Conservation (phyloP, 2,888 invertebrate species). For the Aporophyla lueneburgensis region DNA sequence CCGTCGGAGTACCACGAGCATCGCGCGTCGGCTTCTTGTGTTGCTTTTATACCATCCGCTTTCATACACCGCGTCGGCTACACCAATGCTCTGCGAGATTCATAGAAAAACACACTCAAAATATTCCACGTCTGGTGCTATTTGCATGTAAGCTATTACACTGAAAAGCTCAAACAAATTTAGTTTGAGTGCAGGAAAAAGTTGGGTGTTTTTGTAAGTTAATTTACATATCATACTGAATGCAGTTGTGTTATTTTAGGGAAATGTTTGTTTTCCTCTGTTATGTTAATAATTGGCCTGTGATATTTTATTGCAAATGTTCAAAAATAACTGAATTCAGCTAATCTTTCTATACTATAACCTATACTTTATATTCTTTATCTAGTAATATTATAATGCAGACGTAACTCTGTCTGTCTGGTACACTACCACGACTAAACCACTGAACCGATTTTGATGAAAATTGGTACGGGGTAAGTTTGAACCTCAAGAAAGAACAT, state of each 20-base stretch:
- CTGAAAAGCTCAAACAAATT: slow-evolving; percentile 46
- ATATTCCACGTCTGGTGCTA: slow-evolving; percentile 27
- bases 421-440: no score
- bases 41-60: slow-evolving; percentile 81
- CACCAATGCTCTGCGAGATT: slow-evolving; percentile 78
- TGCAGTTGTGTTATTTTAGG: slow-evolving; percentile 29
- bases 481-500: no score
- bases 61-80: slow-evolving; percentile 82
- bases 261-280: slow-evolving; percentile 26
- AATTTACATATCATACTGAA: slow-evolving; percentile 38
- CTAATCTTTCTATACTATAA: not conserved
- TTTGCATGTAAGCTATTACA: slow-evolving; percentile 30
- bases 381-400: no score
- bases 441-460: no score
- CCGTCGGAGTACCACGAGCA: slow-evolving; percentile 82
- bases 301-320: not conserved
- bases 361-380: no score
- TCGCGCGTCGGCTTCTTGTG: slow-evolving; percentile 76
- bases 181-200: slow-evolving; percentile 27
- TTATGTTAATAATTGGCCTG: slow-evolving; percentile 7
- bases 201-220: slow-evolving; percentile 29
- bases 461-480: no score
- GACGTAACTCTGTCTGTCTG: no score
- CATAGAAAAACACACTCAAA: slow-evolving; percentile 45
- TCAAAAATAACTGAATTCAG: slow-evolving; percentile 11